phyloP scores from a whole-genome alignment of 2,888 invertebrate species.

The Conus canariensis region DNA sequence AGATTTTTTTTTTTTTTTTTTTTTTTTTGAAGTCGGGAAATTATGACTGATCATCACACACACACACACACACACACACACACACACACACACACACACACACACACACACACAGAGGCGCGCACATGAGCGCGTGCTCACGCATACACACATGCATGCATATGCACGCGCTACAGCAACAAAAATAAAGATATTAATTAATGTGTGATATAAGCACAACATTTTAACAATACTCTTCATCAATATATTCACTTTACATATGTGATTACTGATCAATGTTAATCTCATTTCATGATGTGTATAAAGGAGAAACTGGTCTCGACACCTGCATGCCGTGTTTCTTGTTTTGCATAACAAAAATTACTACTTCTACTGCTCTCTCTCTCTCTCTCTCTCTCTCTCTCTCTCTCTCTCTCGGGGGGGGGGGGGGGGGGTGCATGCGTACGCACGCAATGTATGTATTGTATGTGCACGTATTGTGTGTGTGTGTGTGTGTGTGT shows the following conservation, averaged over 20 bases:
- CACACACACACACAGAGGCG: not conserved
- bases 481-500: too few species aligned
- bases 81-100: not conserved
- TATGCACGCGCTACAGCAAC: not conserved
- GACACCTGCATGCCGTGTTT: not conserved
- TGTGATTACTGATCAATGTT: not conserved
- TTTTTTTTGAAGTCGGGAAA: too few species aligned
- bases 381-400: not conserved
- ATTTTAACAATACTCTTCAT: too few species aligned
- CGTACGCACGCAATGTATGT: too few species aligned
- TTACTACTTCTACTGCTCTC: too few species aligned
- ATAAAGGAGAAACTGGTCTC: not conserved
- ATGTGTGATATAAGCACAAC: too few species aligned
- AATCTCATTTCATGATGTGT: not conserved
- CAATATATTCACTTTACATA: too few species aligned
- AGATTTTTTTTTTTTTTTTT: too few species aligned
- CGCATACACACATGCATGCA: not conserved
- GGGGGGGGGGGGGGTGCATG: too few species aligned
- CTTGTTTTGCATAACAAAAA: not conserved
- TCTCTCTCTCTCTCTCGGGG: too few species aligned
- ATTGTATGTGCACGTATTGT: too few species aligned
- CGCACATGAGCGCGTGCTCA: not conserved
- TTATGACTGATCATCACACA: not conserved
- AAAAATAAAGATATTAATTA: too few species aligned
- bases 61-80: conserved; percentile 17